A percentile compares a stretch with the other conserved stretches of the same genome.
Conservation (phyloP, 2,797 vertebrate genomes). For the Micromesistius poutassou region DNA sequence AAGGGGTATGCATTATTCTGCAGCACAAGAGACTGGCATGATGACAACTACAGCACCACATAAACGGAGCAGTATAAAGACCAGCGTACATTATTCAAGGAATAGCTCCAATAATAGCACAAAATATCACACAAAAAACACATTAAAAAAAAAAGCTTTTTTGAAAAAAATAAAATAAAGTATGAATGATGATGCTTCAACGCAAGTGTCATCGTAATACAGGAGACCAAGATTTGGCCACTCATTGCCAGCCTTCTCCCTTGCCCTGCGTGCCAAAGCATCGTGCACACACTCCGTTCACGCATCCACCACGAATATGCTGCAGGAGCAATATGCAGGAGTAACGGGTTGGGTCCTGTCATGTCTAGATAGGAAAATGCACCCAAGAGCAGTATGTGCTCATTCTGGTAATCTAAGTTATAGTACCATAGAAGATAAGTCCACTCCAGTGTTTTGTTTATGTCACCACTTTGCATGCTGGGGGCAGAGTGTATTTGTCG, state of each 20-base stretch:
- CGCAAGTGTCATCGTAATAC: too few species aligned
- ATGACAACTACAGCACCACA: not conserved
- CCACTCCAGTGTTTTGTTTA: not conserved
- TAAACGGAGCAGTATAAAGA: not conserved
- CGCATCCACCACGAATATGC: not conserved
- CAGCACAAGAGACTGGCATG: not conserved
- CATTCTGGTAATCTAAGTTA: not conserved
- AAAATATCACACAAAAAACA: too few species aligned
- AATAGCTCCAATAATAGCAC: too few species aligned
- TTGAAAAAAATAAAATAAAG: too few species aligned
- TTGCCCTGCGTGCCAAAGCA: not conserved
- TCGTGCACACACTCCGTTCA: not conserved
- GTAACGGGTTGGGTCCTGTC: not conserved
- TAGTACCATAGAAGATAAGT: not conserved
- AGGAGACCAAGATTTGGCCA: too few species aligned
- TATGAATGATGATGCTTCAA: too few species aligned
- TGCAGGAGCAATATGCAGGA: not conserved
- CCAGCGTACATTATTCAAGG: not conserved
- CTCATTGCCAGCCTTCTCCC: too few species aligned
- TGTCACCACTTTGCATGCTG: not conserved
- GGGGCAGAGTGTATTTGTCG: not conserved
- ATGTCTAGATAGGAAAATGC: not conserved
- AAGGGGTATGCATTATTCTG: not conserved
- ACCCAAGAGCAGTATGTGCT: not conserved
- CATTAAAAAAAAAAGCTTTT: too few species aligned